A percentile compares a stretch with the other conserved stretches of the same genome.
These are phyloP conservation scores for Neomonachus schauinslandi DNA, from an alignment of 2,113 vertebrate genomes.

Conservation along the genomic window DNA sequence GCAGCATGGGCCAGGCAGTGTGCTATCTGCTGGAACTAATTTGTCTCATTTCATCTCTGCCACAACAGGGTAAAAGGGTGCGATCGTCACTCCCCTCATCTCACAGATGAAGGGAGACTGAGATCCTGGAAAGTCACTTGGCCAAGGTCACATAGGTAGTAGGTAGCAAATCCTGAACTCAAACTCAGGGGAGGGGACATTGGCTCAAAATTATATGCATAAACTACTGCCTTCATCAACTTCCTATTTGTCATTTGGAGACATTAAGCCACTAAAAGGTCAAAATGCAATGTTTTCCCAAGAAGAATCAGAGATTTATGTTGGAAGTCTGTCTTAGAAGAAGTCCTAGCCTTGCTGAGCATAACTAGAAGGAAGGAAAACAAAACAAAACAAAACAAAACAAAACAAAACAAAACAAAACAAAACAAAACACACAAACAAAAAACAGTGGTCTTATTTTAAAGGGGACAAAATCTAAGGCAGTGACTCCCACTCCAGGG, in stretches of 20 bases:
- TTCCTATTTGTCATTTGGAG: background rate
- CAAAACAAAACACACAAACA: background rate
- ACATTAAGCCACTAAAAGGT: background rate
- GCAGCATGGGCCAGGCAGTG: background rate
- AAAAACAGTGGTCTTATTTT: slow-evolving; percentile 9
- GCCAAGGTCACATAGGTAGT: background rate
- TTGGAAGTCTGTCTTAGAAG: slow-evolving; percentile 3
- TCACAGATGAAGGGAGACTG: background rate
- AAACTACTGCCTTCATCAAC: background rate
- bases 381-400: background rate
- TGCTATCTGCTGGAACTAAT: background rate
- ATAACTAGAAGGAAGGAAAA: background rate
- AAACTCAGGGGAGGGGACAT: background rate
- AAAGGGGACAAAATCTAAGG: background rate
- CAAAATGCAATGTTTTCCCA: slow-evolving; percentile 17
- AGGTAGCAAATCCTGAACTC: background rate
- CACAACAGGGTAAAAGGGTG: background rate
- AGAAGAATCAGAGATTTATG: background rate
- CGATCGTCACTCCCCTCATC: background rate
- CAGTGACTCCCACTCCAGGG: background rate
- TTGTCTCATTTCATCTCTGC: background rate
- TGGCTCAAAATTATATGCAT: background rate
- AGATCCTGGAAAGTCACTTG: background rate
- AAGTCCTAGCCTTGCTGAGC: background rate
- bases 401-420: background rate